Evolutionary conservation across 1,140 invertebrate species (phyloP), one percentile per base, ranked within the genome.

Genomic region (Asbolus verrucosus): DNA sequence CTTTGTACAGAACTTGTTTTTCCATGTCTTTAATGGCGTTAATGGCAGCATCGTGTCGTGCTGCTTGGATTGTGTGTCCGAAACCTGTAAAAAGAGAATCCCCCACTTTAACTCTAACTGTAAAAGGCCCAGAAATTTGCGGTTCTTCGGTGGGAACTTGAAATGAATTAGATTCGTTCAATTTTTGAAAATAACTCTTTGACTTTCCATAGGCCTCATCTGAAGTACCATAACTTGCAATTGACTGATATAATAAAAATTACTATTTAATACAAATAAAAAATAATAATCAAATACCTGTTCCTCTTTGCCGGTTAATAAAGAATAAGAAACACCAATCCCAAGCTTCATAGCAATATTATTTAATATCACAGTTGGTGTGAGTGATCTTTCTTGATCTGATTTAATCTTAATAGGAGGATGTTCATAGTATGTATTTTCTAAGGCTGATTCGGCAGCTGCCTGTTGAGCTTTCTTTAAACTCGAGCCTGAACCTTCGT

Each of bases 301-400:
- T 9, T 65, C 36, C 38, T 65, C 33, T 21, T 65, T 24, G 0
- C 46, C 46, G 27, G 24, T 54, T 6, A 54, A 8, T 19, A 65
- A 27, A 19, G 5, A 59, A 43, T 77, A 77, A 19, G 59, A 70
- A 54, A 78, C 73, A 6, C 14, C 24, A 14, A 78, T 33, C 0
- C 76, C 78, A 11, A 76, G 60, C 71, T 79, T 78, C n/a, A 65
- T 18, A 15, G 70, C 73, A 30, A 79, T 16, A 70, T 78, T 79
- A 66, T 79, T 79, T 15, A 79, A 33, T 13, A 70, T 15, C 41
- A 76, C 75, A 9, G 75, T 78, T 6, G 76, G 78, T 33, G 77
- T 75, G 31, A 61, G 16, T 61, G 65, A 16, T 15, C 70, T 69
- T 15, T 61, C 24, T 38, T 67, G 67, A 31, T 74, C 46, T 6